Evolutionary conservation across 2,113 vertebrate species (phyloP), one percentile per base, ranked within the genome.

Genomic region (Otocyon megalotis): DNA sequence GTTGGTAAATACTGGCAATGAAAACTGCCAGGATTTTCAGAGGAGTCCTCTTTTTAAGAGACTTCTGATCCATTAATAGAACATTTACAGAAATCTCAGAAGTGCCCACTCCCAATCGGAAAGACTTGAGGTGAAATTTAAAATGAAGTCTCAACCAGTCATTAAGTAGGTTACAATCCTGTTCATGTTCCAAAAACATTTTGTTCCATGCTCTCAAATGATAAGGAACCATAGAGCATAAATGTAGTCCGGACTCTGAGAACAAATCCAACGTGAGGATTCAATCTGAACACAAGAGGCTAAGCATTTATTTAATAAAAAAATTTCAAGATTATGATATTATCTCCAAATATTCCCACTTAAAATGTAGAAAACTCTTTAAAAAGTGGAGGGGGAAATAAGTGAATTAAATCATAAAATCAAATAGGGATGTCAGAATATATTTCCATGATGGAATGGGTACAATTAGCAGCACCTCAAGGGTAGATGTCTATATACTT

Each of bases 401-500:
- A 71, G 5, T 53, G n/a, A 20, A 69, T 35, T 67, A 76, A 84
- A 69, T n/a, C 62, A 96, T 17, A 48, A 93, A 88, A 79, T 79
- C 11, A 83, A 72, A 67, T 80, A 12, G 90, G 89, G 6, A 7
- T 28, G 32, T 72, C 26, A 89, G 50, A 28, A 53, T 82, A 43
- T 32, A 77, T 65, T 91, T 88, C 1, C 9, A 37, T 58, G 60
- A 16, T 72, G 4, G 10, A 97, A 65, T 48, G 20, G 12, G 10
- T 26, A 0, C 1, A 86, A 37, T 56, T 69, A 71, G 14, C 4
- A 48, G 4, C 22, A 58, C 13, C 62, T 92, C 26, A 76, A 92
- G 43, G 11, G 50, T 54, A 67, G 2, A 79, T 58, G 63, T 88
- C 32, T 43, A 83, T n/a, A 72, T 13, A 90, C 15, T 60, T 80